phyloP scores from a whole-genome alignment of 2,113 vertebrate species.

The Motacilla tschutschensis region DNA sequence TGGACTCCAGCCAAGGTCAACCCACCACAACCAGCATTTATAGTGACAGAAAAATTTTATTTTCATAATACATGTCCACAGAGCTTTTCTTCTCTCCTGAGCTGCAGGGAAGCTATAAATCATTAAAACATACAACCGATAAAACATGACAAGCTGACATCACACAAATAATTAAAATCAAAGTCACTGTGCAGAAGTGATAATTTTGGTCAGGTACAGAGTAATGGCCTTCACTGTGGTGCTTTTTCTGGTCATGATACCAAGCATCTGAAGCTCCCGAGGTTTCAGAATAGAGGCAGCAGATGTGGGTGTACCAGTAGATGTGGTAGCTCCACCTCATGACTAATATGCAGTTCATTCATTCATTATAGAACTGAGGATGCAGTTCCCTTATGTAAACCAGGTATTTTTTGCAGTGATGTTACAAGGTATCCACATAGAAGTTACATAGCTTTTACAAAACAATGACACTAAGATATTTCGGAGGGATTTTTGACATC shows the following conservation, averaged over 20 bases:
- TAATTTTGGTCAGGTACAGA: slow-evolving; percentile 48
- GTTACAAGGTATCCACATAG: background rate
- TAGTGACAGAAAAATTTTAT: background rate
- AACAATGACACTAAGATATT: background rate
- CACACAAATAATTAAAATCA: slow-evolving; percentile 52
- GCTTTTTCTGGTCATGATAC: background rate
- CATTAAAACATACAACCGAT: slow-evolving; percentile 48
- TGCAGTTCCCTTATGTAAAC: background rate
- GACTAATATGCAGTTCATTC: background rate
- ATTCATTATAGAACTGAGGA: background rate
- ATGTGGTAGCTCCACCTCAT: background rate
- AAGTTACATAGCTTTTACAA: background rate
- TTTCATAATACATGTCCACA: slow-evolving; percentile 1
- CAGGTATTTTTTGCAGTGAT: background rate
- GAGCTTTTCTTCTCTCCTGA: slow-evolving; percentile 6
- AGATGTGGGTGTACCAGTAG: background rate
- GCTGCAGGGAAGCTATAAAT: slow-evolving; percentile 36
- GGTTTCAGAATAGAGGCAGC: background rate
- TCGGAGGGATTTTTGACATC: background rate
- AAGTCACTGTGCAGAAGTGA: slow-evolving; percentile 23
- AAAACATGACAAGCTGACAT: slow-evolving; percentile 41
- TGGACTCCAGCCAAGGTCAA: background rate
- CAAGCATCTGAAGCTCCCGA: background rate
- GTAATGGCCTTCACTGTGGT: background rate
- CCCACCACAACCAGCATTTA: background rate